Evolutionary conservation across 2,797 vertebrate genomes (phyloP).

Genomic region (Sebastes cheni): DNA sequence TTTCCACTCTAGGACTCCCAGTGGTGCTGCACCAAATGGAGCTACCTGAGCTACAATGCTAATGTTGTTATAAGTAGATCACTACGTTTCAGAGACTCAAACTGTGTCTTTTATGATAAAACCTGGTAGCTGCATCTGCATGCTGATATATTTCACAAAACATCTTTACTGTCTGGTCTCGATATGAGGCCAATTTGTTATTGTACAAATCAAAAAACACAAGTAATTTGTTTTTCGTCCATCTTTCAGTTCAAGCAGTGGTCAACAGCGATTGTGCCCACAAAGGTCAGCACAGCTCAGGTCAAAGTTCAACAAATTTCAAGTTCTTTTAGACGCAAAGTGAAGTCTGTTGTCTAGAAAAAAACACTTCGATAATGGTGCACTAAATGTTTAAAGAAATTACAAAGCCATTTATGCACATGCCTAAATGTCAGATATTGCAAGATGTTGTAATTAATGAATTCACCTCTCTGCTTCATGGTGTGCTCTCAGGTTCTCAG

Average conservation of each 20-base stretch:
- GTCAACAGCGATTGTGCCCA: neutral
- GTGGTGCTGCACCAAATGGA: neutral
- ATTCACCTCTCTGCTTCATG: neutral
- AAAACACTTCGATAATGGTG: neutral
- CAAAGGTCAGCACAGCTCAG: conserved; percentile 5
- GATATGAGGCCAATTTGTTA: neutral
- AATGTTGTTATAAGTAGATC: neutral
- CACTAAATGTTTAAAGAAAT: neutral
- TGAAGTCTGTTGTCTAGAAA: neutral
- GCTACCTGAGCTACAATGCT: neutral
- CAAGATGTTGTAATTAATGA: neutral
- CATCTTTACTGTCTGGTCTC: neutral
- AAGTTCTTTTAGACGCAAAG: neutral
- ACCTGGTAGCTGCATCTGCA: neutral
- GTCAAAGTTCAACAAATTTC: neutral
- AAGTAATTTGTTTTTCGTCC: neutral
- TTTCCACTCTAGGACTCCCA: neutral
- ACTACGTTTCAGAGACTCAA: neutral
- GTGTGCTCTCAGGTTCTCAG: conserved; percentile 87
- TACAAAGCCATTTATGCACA: neutral
- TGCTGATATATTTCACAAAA: neutral
- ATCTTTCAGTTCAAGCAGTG: conserved; percentile 2
- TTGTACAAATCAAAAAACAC: neutral
- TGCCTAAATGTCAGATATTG: neutral
- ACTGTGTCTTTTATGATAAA: neutral